Evolutionary conservation across 2,888 invertebrate species (phyloP), one percentile per base, ranked within the genome.

Genomic region (Cepaea hortensis): DNA sequence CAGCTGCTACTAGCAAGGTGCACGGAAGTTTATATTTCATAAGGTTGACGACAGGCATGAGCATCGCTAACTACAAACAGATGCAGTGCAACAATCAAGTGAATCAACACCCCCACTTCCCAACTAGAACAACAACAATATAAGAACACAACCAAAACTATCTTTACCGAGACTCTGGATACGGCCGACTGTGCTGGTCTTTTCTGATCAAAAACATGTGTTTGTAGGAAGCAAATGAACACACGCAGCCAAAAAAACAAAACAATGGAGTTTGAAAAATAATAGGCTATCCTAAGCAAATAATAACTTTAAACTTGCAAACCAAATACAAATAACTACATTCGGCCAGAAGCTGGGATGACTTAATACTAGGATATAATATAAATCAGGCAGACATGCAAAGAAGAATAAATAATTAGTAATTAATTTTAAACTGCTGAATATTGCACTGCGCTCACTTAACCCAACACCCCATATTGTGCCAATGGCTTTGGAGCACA

Each of bases 111-210:
- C 46, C 0, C 65, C 81, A 15, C 35, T 15, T 35, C 4, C n/a
- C 11, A 62, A n/a, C 68, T n/a, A 68, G 5, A 68, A 79, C 79
- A 79, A 23, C 77, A 79, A 79, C 35, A 79, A 46, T 2, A 79
- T 35, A 84, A 61, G 65, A 84, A 84, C 13, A 61, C 6, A 61
- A 83, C 55, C 6, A 35, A 13, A 75, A 76, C 55, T 18, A 61
- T 84, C 20, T 77, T 85, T 85, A 85, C 85, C 85, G 81, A 70
- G 20, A 85, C 85, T 81, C 81, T 85, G 11, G 85, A 35, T 35
- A 85, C 23, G 11, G 81, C 72, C 50, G 55, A 72, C 65, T 85
- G 85, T 46, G 85, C 15, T 73, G 80, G 73, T 81, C 81, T 85
- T 81, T 81, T 85, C 85, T 85, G 85, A 72, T 85, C 35, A 70